Conservation (phyloP, 2,113 vertebrate species). For the Nothocercus nigrocapillus region DNA sequence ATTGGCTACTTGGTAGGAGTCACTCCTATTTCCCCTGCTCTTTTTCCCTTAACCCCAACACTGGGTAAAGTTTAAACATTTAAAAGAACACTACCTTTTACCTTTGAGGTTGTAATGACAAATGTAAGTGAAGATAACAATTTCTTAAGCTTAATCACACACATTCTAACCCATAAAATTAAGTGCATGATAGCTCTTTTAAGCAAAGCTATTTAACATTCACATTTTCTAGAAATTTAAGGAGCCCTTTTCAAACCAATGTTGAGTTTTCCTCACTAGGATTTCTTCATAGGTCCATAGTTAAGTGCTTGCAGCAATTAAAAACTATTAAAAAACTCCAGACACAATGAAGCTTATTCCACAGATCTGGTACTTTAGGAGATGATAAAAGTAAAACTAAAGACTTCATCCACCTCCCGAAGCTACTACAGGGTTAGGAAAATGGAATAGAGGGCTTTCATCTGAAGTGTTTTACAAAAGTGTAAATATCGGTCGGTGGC, state of each 20-base stretch:
- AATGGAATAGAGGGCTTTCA: background rate
- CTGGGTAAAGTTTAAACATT: background rate
- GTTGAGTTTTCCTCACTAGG: background rate
- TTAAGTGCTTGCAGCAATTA: background rate
- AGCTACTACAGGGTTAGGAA: background rate
- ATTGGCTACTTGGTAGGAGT: background rate
- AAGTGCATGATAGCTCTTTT: background rate
- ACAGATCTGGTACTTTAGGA: background rate
- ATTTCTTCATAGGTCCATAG: background rate
- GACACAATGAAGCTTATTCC: background rate
- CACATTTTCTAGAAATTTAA: background rate
- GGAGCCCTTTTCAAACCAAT: background rate
- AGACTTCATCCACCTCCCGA: background rate
- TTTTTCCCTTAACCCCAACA: background rate
- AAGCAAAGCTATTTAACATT: constrained; percentile 22
- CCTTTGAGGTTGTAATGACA: constrained; percentile 10
- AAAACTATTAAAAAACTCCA: background rate
- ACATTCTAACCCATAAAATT: background rate
- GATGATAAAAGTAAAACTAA: background rate
- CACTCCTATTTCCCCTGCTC: background rate
- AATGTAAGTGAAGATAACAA: constrained; percentile 32
- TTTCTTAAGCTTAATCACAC: constrained; percentile 14
- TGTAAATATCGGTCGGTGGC: background rate
- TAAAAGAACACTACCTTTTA: constrained; percentile 4
- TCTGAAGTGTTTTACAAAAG: background rate